A percentile compares a stretch with the other conserved stretches of the same genome.
phyloP scores from a whole-genome alignment of 2,113 vertebrate species.

The Bagarius yarrelli region DNA sequence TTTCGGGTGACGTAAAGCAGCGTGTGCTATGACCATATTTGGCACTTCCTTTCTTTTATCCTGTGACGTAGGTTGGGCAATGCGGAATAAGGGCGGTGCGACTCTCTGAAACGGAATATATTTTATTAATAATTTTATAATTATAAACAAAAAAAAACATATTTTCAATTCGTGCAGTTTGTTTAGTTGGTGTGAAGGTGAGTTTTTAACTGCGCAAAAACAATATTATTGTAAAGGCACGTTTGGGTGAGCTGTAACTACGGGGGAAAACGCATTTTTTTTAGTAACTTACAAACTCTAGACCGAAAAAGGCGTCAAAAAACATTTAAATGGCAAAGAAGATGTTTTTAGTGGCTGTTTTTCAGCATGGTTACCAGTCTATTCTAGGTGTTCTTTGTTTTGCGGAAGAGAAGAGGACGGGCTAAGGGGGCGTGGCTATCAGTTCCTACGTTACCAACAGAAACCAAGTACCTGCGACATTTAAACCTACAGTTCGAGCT shows the following conservation, averaged over 20 bases:
- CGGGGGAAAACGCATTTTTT: background rate
- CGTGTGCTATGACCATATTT: constrained; percentile 33
- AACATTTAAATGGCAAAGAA: background rate
- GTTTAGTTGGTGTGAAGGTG: background rate
- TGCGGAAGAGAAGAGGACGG: background rate
- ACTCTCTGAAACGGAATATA: background rate
- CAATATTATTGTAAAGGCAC: background rate
- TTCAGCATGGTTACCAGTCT: background rate
- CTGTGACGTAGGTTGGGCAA: background rate
- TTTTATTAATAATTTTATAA: background rate
- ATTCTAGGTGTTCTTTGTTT: constrained; percentile 33
- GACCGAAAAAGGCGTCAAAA: too few species aligned
- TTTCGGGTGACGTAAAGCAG: constrained; percentile 32
- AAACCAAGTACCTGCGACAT: constrained; percentile 46
- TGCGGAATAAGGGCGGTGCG: background rate
- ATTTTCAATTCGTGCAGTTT: background rate
- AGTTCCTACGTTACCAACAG: constrained; percentile 11
- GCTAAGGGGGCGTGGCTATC: background rate
- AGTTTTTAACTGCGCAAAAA: background rate
- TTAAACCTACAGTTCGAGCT: constrained; percentile 20
- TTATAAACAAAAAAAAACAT: background rate
- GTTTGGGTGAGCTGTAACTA: background rate
- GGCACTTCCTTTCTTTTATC: background rate
- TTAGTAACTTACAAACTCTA: background rate
- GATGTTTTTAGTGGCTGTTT: background rate